Evolutionary conservation across 2,797 vertebrate genomes (phyloP).

Genomic region (Nyctibius grandis): DNA sequence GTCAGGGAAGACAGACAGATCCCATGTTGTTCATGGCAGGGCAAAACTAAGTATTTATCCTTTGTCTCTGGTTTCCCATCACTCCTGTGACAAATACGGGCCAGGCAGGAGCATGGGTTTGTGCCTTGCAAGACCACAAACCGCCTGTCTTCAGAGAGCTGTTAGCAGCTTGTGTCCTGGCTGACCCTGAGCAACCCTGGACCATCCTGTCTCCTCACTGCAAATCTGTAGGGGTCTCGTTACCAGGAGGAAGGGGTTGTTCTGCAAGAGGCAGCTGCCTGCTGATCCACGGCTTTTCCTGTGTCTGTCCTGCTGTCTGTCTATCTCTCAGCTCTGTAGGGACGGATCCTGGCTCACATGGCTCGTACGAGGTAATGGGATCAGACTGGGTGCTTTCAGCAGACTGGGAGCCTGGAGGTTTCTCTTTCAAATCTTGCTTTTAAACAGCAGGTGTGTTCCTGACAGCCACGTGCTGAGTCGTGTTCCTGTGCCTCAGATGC

Average conservation of each 20-base stretch:
- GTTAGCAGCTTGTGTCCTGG: not conserved
- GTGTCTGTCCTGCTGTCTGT: too few species aligned
- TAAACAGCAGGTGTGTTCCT: not conserved
- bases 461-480: fast-evolving
- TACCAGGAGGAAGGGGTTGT: not conserved
- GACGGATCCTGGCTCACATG: not conserved
- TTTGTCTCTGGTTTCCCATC: not conserved
- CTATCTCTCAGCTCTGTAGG: not conserved
- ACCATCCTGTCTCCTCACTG: not conserved
- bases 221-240: not conserved
- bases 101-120: not conserved
- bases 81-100: fast-evolving
- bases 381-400: not conserved
- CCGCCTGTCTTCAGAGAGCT: not conserved
- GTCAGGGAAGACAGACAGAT: not conserved
- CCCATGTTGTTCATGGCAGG: not conserved
- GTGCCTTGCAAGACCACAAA: not conserved
- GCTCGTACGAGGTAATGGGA: not conserved
- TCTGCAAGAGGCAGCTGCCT: not conserved
- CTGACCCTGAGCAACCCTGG: not conserved
- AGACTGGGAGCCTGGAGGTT: not conserved
- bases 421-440: not conserved
- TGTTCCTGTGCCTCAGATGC: not conserved
- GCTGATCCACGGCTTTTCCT: not conserved
- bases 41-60: not conserved